phyloP scores from a whole-genome alignment of 2,888 invertebrate species.

The Pogonocherus hispidulus region DNA sequence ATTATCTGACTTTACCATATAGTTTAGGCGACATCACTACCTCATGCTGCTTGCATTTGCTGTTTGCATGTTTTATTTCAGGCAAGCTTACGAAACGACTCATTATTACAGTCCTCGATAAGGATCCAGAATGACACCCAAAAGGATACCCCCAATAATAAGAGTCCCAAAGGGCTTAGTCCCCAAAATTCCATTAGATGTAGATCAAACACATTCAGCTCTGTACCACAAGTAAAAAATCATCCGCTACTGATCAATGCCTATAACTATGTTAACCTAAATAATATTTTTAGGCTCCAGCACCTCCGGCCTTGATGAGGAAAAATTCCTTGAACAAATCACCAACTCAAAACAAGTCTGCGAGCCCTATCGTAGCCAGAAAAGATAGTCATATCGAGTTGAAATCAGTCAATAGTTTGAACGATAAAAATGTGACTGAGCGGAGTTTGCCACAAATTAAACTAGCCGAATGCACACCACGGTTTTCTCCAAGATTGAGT shows the following conservation, averaged over 20 bases:
- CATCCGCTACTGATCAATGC: constrained; percentile 5
- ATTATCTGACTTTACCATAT: constrained; percentile 7
- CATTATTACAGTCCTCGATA: constrained; percentile 74
- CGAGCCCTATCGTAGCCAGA: constrained; percentile 58
- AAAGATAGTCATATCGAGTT: constrained; percentile 62
- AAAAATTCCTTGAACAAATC: constrained; percentile 69
- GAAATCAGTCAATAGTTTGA: constrained; percentile 68
- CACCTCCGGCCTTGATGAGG: constrained; percentile 70
- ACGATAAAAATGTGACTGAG: constrained; percentile 64
- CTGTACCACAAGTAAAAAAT: constrained; percentile 65
- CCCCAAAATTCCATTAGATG: constrained; percentile 81
- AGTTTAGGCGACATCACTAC: constrained; percentile 21
- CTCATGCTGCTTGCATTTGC: constrained; percentile 27
- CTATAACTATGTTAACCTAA: neutral
- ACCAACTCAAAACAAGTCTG: constrained; percentile 52
- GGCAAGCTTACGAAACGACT: constrained; percentile 72
- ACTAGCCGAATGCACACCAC: constrained; percentile 57
- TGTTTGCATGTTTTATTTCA: constrained; percentile 52
- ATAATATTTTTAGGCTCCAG: constrained; percentile 57
- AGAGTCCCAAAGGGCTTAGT: constrained; percentile 72
- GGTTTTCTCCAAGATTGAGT: constrained; percentile 49
- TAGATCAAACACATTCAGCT: constrained; percentile 66
- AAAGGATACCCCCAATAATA: constrained; percentile 79
- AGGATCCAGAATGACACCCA: constrained; percentile 85
- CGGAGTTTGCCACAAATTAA: constrained; percentile 61